phyloP scores from a whole-genome alignment of 1,140 invertebrate genomes.

The Drosophila tristis region DNA sequence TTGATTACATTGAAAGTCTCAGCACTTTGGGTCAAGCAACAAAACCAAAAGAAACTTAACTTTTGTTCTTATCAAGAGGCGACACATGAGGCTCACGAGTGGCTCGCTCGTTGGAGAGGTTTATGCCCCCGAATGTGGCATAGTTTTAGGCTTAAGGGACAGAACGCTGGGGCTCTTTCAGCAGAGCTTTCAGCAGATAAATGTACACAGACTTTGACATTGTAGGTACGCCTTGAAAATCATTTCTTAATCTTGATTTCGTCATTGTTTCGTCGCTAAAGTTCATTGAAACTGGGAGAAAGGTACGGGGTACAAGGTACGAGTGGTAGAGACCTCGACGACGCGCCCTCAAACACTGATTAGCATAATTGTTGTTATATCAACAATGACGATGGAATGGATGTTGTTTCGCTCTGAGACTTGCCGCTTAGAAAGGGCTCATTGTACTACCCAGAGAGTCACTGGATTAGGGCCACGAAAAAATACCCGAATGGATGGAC shows the following conservation, averaged over 20 bases:
- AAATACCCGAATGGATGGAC: not conserved
- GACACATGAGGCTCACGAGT: too few species aligned
- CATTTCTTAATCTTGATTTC: slow-evolving; percentile 27
- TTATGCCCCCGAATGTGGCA: not conserved
- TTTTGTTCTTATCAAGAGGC: too few species aligned
- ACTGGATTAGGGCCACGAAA: not conserved
- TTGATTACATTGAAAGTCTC: too few species aligned
- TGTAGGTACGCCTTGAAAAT: slow-evolving; percentile 16
- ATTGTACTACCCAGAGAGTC: slow-evolving; percentile 11
- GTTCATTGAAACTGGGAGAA: slow-evolving; percentile 77
- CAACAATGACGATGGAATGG: slow-evolving; percentile 53
- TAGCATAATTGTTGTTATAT: slow-evolving; percentile 76
- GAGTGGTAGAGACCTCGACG: slow-evolving; percentile 37
- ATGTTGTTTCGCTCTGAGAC: not conserved
- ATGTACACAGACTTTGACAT: not conserved
- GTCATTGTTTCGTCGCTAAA: slow-evolving; percentile 32
- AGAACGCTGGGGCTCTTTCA: not conserved
- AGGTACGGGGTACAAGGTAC: slow-evolving; percentile 37
- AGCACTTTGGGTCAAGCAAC: too few species aligned
- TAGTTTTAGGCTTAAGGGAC: slow-evolving; percentile 32
- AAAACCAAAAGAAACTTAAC: too few species aligned
- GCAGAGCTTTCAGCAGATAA: slow-evolving; percentile 35
- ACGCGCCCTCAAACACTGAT: slow-evolving; percentile 44
- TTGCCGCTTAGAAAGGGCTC: slow-evolving; percentile 45
- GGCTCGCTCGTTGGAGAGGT: not conserved